A percentile compares a stretch with the other conserved stretches of the same genome.
Conservation (phyloP, 2,888 invertebrate genomes). For the Lomographa bimaculata region DNA sequence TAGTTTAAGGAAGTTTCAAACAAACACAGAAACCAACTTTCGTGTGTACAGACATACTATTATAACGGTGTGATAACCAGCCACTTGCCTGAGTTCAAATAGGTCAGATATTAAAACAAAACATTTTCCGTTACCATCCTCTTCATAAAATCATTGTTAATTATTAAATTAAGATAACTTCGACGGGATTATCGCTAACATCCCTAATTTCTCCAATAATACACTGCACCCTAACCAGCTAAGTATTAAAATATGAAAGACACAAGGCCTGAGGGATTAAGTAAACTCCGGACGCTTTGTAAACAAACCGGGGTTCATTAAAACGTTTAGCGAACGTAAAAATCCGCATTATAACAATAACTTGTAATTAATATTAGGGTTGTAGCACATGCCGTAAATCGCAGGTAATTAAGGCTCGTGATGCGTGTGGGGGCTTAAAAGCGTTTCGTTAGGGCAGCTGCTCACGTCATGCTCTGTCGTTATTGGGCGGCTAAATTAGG, state of each 20-base stretch:
- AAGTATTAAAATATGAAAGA: slow-evolving; percentile 12
- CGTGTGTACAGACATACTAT: no score
- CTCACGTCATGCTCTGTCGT: slow-evolving; percentile 1
- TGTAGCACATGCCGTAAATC: slow-evolving; percentile 59
- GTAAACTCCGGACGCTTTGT: slow-evolving; percentile 32
- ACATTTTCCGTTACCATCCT: no score
- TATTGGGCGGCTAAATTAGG: no score
- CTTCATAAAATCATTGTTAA: no score
- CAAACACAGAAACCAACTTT: no score
- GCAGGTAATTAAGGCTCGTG: slow-evolving; percentile 70
- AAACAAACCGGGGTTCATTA: slow-evolving; percentile 38
- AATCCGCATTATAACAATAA: slow-evolving; percentile 51
- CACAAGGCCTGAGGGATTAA: slow-evolving; percentile 26
- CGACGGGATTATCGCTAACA: no score
- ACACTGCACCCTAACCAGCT: slow-evolving; percentile 1
- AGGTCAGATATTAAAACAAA: no score
- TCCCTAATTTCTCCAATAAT: no score
- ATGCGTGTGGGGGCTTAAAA: slow-evolving; percentile 41
- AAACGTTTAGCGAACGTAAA: slow-evolving; percentile 35
- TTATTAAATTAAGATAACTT: no score
- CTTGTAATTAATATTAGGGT: slow-evolving; percentile 62
- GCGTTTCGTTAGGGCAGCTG: slow-evolving; percentile 7
- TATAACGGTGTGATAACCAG: no score
- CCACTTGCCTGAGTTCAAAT: no score
- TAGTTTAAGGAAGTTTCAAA: no score